A percentile compares a stretch with the other conserved stretches of the same genome.
Evolutionary conservation across 2,888 invertebrate genomes (phyloP).

Genomic region (Acrobasis consociella): DNA sequence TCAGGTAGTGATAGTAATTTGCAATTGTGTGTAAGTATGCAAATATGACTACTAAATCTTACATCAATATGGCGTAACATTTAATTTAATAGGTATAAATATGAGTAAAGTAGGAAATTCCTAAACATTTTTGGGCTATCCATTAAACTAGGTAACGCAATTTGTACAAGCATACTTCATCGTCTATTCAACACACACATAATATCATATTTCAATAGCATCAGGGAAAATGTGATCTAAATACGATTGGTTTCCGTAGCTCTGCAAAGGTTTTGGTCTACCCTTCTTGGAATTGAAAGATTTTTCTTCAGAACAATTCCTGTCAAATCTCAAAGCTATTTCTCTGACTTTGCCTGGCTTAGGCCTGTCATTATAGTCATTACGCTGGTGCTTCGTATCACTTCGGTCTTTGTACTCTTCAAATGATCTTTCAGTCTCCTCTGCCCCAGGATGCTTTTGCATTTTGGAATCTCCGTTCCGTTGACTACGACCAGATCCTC

Average conservation of each 20-base stretch:
- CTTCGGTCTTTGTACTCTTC: slow-evolving; percentile 44
- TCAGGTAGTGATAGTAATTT: slow-evolving; percentile 15
- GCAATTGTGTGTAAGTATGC: slow-evolving; percentile 8
- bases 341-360: slow-evolving; percentile 73
- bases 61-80: slow-evolving; percentile 24
- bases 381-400: slow-evolving; percentile 32
- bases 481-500: slow-evolving; percentile 53
- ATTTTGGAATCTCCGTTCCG: slow-evolving; percentile 38
- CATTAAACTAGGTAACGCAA: slow-evolving; percentile 26
- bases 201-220: slow-evolving; percentile 74
- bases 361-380: slow-evolving; percentile 54
- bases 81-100: slow-evolving; percentile 27
- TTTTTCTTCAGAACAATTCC: slow-evolving; percentile 52
- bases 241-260: slow-evolving; percentile 82
- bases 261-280: slow-evolving; percentile 83
- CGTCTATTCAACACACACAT: slow-evolving; percentile 17
- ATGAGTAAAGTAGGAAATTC: slow-evolving; percentile 22
- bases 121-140: slow-evolving; percentile 23
- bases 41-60: slow-evolving; percentile 24
- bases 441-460: slow-evolving; percentile 31
- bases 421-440: slow-evolving; percentile 47
- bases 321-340: slow-evolving; percentile 72
- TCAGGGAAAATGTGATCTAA: slow-evolving; percentile 84
- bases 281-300: slow-evolving; percentile 57
- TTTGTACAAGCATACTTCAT: slow-evolving; percentile 25